These are phyloP conservation scores for Rachycentron canadum DNA, from an alignment of 2,797 vertebrate species.

Conservation along the genomic window DNA sequence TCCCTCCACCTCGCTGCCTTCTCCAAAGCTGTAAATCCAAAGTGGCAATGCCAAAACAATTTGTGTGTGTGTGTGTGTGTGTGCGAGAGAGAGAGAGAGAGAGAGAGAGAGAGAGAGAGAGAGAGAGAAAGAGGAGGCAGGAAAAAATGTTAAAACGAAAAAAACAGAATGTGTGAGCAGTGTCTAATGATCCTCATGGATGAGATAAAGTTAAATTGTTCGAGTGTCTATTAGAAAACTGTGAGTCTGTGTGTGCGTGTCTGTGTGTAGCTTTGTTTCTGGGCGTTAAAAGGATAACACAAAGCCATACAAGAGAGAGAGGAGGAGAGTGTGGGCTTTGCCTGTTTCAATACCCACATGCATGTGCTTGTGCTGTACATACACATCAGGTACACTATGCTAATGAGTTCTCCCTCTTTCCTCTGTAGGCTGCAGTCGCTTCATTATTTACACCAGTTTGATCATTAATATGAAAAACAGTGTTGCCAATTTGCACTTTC, in stretches of 20 bases:
- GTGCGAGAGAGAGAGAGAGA: neutral
- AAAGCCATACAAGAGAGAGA: neutral
- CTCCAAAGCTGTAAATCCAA: conserved; percentile 55
- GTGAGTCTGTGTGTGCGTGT: neutral
- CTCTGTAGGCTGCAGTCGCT: conserved; percentile 39
- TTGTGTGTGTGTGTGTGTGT: conserved; percentile 9
- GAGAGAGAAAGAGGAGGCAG: neutral
- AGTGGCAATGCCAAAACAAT: conserved; percentile 57
- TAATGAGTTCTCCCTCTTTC: conserved; percentile 36
- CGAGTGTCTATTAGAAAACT: neutral
- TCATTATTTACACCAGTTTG: conserved; percentile 68
- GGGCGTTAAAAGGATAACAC: conserved; percentile 4
- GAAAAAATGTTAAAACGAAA: neutral
- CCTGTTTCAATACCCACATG: conserved; percentile 11
- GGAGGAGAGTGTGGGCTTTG: neutral
- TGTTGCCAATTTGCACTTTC: conserved; percentile 47
- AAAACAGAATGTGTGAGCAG: neutral
- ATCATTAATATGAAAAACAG: conserved; percentile 53
- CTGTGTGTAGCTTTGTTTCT: neutral
- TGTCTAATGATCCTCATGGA: conserved; percentile 6
- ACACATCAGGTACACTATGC: conserved; percentile 7
- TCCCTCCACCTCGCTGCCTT: conserved; percentile 23
- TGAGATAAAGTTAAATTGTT: neutral
- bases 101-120: neutral
- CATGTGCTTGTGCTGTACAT: conserved; percentile 3